Base-by-base conservation (phyloP, 1,140 invertebrate genomes). In the Zaprionus gabonicus region DNA sequence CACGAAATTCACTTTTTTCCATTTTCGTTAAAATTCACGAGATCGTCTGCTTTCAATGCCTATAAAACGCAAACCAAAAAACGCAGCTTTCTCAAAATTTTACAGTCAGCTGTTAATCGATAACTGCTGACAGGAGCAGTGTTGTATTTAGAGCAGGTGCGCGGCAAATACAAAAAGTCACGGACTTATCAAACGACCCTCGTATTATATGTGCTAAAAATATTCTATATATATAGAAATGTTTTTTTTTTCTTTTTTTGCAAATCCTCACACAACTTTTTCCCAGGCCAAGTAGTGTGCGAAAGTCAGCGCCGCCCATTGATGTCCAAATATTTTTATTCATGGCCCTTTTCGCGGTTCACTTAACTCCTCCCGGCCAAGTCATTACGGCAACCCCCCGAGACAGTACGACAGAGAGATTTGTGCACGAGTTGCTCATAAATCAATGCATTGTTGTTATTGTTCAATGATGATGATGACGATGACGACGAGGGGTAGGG, bases 251-350 rank as follows among this genome's bases (percentile, higher is more conserved):
- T 17, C n/a, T 34, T 57, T 57, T 69, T 55, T 31, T 28, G 9
- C 13, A 17, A 15, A 72, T 62, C 41, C 66, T 56, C 41, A 20
- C 17, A 63, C 75, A 81, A 70, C 36, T 65, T 79, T 79, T 87
- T 88, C 84, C 84, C 84, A 88, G 64, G 80, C 74, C 25, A 44
- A 46, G 4, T 13, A 38, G 27, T 28, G 53, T 53, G 56, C 41
- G 9, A n/a, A 49, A n/a, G 49, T 62, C 44, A 59, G 36, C 58
- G 65, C 44, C 23, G 69, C 64, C 75, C 84, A 84, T 88, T 90
- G 85, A 88, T 88, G 85, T 88, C 84, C 85, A 88, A 88, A 88
- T 88, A 88, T 88, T 88, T 84, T 84, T 88, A 88, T 88, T 88
- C 84, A 88, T 88, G 75, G 81, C 85, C 84, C 78, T 88, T 87